Conservation (phyloP, 2,797 vertebrate genomes). For the Hydrolagus colliei region DNA sequence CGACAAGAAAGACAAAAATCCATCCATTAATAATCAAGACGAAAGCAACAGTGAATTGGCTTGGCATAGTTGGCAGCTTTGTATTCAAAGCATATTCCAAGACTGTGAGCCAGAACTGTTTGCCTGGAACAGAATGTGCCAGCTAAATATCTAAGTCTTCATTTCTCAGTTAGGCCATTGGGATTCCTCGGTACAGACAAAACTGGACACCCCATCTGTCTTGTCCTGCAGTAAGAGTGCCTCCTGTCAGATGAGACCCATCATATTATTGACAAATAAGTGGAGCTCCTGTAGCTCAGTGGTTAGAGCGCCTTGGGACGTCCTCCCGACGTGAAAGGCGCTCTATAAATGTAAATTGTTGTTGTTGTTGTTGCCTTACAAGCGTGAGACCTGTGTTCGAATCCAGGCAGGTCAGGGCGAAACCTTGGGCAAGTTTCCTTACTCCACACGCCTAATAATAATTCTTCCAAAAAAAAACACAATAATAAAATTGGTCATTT, state of each 20-base stretch:
- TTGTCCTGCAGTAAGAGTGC: background rate
- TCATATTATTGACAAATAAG: background rate
- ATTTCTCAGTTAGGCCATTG: background rate
- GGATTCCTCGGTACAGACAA: background rate
- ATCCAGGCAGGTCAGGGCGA: too few relatives aligned
- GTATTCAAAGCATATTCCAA: background rate
- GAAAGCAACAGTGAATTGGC: background rate
- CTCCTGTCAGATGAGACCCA: background rate
- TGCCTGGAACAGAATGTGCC: background rate
- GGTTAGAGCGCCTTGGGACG: too few relatives aligned
- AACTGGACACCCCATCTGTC: slow-evolving; percentile 15
- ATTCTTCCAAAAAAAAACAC: too few relatives aligned
- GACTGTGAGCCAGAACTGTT: background rate
- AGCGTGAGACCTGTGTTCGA: too few relatives aligned
- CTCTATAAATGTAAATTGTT: too few relatives aligned
- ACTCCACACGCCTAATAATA: too few relatives aligned
- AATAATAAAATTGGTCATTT: too few relatives aligned
- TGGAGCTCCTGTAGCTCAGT: too few relatives aligned
- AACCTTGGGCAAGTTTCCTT: too few relatives aligned
- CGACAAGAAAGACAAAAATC: too few relatives aligned
- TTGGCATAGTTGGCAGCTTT: background rate
- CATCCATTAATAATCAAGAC: background rate
- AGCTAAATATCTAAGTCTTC: background rate
- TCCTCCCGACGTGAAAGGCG: too few relatives aligned
- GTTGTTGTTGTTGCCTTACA: too few relatives aligned